Conservation (phyloP, 2,113 vertebrate species). For the Phodopus roborovskii region DNA sequence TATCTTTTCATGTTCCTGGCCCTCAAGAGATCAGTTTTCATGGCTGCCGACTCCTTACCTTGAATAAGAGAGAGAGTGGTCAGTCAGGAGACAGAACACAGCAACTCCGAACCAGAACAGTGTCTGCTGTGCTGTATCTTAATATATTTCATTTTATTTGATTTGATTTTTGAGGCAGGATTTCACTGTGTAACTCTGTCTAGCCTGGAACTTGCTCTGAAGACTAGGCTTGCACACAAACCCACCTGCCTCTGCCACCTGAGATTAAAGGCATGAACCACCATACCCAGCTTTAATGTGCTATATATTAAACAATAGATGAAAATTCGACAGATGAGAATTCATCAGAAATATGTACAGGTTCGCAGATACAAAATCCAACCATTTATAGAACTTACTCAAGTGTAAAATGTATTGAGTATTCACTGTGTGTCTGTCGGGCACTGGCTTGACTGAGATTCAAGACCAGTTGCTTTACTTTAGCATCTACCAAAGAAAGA, state of each 20-base stretch:
- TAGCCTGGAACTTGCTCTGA: not conserved
- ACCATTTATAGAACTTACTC: conserved; percentile 25
- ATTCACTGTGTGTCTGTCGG: not conserved
- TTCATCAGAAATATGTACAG: not conserved
- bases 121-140: not conserved
- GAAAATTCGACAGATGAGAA: not conserved
- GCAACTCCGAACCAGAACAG: not conserved
- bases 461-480: not conserved
- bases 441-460: not conserved
- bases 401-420: not conserved
- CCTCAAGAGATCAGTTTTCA: conserved; percentile 97
- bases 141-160: not conserved
- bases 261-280: not conserved
- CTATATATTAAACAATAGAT: not conserved
- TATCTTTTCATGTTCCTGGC: conserved; percentile 99
- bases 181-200: not conserved
- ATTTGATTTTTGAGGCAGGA: not conserved
- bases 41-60: conserved; percentile 96
- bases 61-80: conserved; percentile 84
- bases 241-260: not conserved
- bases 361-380: not conserved
- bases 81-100: not conserved
- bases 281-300: not conserved
- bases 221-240: not conserved
- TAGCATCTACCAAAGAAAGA: not conserved